Evolutionary conservation across 1,140 invertebrate genomes (phyloP).

Genomic region (Zeugodacus cucurbitae): DNA sequence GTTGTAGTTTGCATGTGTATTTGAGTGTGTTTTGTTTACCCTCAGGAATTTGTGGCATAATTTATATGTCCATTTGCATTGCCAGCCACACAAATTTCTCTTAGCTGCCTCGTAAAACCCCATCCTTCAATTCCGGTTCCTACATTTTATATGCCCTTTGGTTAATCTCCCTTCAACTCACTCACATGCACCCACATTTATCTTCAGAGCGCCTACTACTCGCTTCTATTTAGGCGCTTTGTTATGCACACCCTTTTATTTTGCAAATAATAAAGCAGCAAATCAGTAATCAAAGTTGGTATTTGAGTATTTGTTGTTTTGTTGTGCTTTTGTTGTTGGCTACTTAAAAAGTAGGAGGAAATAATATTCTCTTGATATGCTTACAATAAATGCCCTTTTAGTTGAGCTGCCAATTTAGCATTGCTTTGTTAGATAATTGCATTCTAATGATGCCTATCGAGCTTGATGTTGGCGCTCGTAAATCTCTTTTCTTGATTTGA

Average conservation of each 20-base stretch:
- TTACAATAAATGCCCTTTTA: constrained; percentile 14
- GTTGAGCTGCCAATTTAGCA: constrained; percentile 37
- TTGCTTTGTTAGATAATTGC: constrained; percentile 38
- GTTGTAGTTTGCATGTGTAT: not conserved
- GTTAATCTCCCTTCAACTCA: not conserved
- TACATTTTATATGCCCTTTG: not conserved
- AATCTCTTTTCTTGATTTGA: not conserved
- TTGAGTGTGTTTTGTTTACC: constrained; percentile 6
- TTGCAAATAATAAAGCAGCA: constrained; percentile 31
- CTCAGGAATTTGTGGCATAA: constrained; percentile 17
- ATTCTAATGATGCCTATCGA: constrained; percentile 28
- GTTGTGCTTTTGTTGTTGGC: too few relatives aligned
- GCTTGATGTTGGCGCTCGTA: not conserved
- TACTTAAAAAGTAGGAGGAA: not conserved
- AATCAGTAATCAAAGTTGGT: constrained; percentile 22
- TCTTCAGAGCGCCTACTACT: not conserved
- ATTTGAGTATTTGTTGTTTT: not conserved
- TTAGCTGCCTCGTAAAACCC: not conserved
- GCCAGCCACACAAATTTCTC: constrained; percentile 15
- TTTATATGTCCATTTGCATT: constrained; percentile 16
- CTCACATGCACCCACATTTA: not conserved
- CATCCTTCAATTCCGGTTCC: not conserved
- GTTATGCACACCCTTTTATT: constrained; percentile 29
- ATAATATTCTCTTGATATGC: not conserved
- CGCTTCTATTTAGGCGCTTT: not conserved